Conservation (phyloP, 2,797 vertebrate species). For the Phrynocephalus vlangalii region DNA sequence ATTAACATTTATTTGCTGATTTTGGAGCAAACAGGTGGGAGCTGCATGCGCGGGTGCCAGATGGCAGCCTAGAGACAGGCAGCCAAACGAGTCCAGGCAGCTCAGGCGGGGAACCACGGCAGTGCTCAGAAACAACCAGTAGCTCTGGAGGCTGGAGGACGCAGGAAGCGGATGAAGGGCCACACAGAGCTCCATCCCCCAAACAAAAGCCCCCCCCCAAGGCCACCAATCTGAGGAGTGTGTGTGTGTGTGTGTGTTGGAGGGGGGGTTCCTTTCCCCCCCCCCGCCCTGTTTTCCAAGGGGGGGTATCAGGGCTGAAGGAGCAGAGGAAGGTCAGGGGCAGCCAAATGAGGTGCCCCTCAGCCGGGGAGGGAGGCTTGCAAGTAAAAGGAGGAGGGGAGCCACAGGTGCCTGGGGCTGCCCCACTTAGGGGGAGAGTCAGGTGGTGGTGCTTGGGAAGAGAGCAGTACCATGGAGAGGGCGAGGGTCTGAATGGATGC, state of each 20-base stretch:
- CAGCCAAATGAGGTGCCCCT: too few species aligned
- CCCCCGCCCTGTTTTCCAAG: too few species aligned
- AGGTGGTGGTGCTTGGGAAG: not conserved
- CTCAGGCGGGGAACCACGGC: not conserved
- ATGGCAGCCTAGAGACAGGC: not conserved
- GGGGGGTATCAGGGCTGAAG: too few species aligned
- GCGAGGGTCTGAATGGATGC: too few species aligned
- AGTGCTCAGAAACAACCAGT: not conserved
- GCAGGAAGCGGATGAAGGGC: not conserved
- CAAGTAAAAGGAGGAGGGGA: too few species aligned
- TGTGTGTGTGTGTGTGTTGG: too few species aligned
- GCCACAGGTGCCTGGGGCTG: not conserved
- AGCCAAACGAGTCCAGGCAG: conserved; percentile 13
- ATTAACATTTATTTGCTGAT: conserved; percentile 17
- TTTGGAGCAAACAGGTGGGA: conserved; percentile 19
- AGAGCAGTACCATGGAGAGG: too few species aligned
- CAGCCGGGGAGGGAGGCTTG: not conserved
- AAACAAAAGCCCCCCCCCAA: too few species aligned
- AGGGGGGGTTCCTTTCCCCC: too few species aligned
- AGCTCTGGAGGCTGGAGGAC: not conserved
- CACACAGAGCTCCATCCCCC: too few species aligned
- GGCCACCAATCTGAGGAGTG: not conserved
- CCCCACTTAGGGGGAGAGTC: not conserved
- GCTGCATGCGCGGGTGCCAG: not conserved
- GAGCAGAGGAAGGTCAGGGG: not conserved